Conservation (phyloP, 1,140 invertebrate genomes). For the Bursaphelenchus mucronatus region DNA sequence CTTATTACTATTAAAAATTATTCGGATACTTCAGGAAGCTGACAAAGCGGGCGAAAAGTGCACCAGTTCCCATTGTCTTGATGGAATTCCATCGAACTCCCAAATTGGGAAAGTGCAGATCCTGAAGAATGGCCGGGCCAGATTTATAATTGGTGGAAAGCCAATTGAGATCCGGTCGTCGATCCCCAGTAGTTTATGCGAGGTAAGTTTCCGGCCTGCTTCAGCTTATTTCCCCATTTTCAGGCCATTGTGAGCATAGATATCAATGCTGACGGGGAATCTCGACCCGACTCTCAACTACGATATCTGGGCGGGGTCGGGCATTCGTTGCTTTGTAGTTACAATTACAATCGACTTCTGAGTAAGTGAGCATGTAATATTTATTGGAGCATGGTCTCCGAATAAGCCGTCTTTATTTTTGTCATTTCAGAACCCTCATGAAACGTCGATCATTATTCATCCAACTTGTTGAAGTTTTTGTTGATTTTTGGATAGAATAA, state of each 20-base stretch:
- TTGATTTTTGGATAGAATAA: no score
- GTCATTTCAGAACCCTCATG: no score
- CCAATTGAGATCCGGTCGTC: neutral
- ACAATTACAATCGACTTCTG: neutral
- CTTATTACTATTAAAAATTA: no score
- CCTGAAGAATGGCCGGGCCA: conserved; percentile 4
- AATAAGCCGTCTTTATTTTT: no score
- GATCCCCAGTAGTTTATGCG: conserved; percentile 1
- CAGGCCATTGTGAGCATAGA: neutral
- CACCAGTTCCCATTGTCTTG: conserved; percentile 7
- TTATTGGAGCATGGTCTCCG: no score
- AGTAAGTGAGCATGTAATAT: no score
- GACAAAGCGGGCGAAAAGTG: no score
- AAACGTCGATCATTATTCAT: neutral
- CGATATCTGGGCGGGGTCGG: conserved; percentile 13
- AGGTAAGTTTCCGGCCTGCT: neutral
- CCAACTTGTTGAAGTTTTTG: neutral
- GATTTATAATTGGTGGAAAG: conserved; percentile 10
- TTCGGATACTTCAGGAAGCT: neutral
- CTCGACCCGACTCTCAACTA: neutral
- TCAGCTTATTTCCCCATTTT: neutral
- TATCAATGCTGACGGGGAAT: conserved; percentile 8
- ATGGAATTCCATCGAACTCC: conserved; percentile 6
- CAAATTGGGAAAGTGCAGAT: conserved; percentile 14
- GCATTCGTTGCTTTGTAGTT: conserved; percentile 22